Evolutionary conservation across 2,888 invertebrate genomes (phyloP).

Genomic region (Lithophane ornitopus): DNA sequence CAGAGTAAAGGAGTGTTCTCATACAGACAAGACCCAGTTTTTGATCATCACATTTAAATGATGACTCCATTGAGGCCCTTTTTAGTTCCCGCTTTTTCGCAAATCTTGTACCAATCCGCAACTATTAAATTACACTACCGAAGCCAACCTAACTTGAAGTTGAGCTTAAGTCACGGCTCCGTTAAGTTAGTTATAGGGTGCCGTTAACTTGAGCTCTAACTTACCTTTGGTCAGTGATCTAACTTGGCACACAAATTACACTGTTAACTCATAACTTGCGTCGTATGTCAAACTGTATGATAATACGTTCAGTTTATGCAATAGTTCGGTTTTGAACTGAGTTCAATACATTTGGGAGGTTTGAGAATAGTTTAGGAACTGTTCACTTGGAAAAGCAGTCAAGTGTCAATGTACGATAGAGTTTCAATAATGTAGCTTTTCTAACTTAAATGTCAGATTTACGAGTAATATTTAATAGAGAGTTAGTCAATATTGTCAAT

Average conservation of each 20-base stretch:
- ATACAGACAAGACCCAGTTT: background rate
- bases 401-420: constrained; percentile 2
- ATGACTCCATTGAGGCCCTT: background rate
- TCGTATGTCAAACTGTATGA: constrained; percentile 59
- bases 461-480: too few relatives aligned
- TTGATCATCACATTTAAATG: too few relatives aligned
- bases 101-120: constrained; percentile 60
- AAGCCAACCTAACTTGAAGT: constrained; percentile 70
- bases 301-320: constrained; percentile 44
- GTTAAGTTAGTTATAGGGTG: constrained; percentile 71
- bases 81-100: background rate
- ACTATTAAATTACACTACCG: constrained; percentile 74
- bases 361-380: background rate
- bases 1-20: background rate
- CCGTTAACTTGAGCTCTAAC: constrained; percentile 68
- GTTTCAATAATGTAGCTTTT: background rate
- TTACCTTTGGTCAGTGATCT: constrained; percentile 73
- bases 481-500: too few relatives aligned
- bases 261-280: constrained; percentile 63
- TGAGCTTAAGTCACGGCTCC: constrained; percentile 71
- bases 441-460: background rate
- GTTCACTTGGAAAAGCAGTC: constrained; percentile 5
- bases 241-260: constrained; percentile 67
- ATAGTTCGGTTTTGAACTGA: constrained; percentile 33
- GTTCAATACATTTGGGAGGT: constrained; percentile 33